Conservation (phyloP, 2,113 vertebrate genomes). For the Halichoeres trimaculatus region DNA sequence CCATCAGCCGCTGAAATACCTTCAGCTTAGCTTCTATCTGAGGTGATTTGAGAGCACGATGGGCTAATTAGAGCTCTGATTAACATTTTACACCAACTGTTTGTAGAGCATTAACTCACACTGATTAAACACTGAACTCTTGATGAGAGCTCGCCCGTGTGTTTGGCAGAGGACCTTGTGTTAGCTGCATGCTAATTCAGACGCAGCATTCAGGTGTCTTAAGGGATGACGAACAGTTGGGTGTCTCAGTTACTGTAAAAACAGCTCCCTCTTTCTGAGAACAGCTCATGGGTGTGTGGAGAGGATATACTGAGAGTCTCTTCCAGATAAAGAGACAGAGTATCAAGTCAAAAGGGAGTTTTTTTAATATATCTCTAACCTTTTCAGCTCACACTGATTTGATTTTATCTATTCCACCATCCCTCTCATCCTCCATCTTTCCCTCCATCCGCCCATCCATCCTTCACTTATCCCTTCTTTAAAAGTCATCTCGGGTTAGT, state of each 20-base stretch:
- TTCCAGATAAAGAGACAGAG: conserved; percentile 2
- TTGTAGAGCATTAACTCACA: conserved; percentile 83
- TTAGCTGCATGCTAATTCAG: conserved; percentile 54
- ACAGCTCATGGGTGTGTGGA: conserved; percentile 1
- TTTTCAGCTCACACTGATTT: conserved; percentile 76
- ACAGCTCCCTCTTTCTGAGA: neutral
- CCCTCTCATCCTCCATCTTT: conserved; percentile 29
- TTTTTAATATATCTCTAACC: conserved; percentile 56
- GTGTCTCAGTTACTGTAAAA: conserved; percentile 26
- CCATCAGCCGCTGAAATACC: conserved; percentile 80
- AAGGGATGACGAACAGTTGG: conserved; percentile 7
- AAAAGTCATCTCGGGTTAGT: conserved; percentile 76
- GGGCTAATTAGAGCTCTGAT: conserved; percentile 85
- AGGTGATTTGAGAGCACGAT: conserved; percentile 82
- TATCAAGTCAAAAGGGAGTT: conserved; percentile 2
- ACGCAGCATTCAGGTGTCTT: conserved; percentile 26
- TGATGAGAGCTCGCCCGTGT: conserved; percentile 54
- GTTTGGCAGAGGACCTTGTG: conserved; percentile 50
- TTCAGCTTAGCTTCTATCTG: conserved; percentile 81
- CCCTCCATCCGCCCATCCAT: conserved; percentile 49
- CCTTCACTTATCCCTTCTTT: conserved; percentile 68
- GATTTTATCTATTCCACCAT: conserved; percentile 59
- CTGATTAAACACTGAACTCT: conserved; percentile 80
- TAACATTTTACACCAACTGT: conserved; percentile 82
- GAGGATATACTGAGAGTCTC: neutral